These are phyloP conservation scores for Plebejus anna DNA, from an alignment of 2,888 invertebrate species.

Conservation along the genomic window DNA sequence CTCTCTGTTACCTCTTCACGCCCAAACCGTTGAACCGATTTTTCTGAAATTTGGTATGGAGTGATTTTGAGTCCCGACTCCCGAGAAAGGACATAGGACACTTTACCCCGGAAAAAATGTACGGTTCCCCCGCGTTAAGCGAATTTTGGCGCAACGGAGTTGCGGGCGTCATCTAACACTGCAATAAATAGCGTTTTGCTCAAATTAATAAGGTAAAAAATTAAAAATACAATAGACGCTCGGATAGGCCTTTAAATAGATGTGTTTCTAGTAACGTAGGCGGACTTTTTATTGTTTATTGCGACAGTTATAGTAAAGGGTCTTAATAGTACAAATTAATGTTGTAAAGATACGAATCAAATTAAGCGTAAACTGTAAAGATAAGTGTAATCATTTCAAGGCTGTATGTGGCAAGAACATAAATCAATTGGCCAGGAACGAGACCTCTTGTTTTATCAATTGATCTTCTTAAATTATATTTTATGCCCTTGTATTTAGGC, in stretches of 20 bases:
- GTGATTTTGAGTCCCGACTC: too few relatives aligned
- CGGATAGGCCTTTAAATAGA: neutral
- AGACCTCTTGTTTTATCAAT: slow-evolving; percentile 32
- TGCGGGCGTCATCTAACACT: too few relatives aligned
- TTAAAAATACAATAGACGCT: neutral
- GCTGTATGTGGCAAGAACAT: slow-evolving; percentile 31
- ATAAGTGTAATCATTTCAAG: slow-evolving; percentile 3
- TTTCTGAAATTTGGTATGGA: too few relatives aligned
- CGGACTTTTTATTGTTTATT: slow-evolving; percentile 1
- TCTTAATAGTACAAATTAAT: neutral
- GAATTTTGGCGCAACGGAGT: too few relatives aligned
- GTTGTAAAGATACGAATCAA: neutral
- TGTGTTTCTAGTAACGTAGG: neutral
- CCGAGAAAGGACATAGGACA: too few relatives aligned
- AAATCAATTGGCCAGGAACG: slow-evolving; percentile 31
- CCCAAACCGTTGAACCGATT: too few relatives aligned
- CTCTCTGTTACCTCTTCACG: too few relatives aligned
- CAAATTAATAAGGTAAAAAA: too few relatives aligned
- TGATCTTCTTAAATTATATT: slow-evolving; percentile 31
- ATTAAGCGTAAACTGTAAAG: neutral
- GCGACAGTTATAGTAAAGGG: neutral
- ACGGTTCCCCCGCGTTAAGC: too few relatives aligned
- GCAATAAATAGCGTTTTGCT: too few relatives aligned
- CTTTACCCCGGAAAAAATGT: too few relatives aligned
- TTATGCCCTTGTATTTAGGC: slow-evolving; percentile 22